A percentile compares a stretch with the other conserved stretches of the same genome.
phyloP scores from a whole-genome alignment of 2,888 invertebrate species.

The Cryptocheilus praepositus region DNA sequence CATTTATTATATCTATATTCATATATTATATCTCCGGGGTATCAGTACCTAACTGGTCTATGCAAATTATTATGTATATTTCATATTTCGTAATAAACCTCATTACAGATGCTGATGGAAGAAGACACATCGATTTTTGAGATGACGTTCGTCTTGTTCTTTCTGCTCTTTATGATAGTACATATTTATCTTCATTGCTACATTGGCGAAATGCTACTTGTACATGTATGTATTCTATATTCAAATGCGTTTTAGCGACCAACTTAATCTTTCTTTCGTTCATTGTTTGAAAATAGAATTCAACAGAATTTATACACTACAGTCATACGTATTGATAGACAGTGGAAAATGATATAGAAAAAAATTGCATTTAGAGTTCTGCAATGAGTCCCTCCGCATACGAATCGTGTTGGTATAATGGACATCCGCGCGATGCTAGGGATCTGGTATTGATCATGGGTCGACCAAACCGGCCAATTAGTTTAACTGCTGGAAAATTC shows the following conservation, averaged over 20 bases:
- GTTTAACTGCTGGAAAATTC: constrained; percentile 62
- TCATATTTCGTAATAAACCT: constrained; percentile 10
- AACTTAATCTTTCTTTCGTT: too few species aligned
- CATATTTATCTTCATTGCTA: constrained; percentile 58
- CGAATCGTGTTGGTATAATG: constrained; percentile 55
- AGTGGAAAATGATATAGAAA: neutral
- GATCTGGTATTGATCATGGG: constrained; percentile 46
- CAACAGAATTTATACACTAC: too few species aligned
- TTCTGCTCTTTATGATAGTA: constrained; percentile 26
- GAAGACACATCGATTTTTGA: constrained; percentile 24
- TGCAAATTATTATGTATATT: neutral
- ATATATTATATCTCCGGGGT: too few species aligned
- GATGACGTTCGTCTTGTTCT: constrained; percentile 39
- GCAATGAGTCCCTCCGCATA: constrained; percentile 49
- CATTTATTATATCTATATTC: too few species aligned
- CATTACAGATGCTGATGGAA: constrained; percentile 34
- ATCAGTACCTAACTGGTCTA: too few species aligned
- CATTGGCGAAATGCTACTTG: constrained; percentile 51
- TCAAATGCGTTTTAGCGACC: too few species aligned
- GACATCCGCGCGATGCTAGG: constrained; percentile 35
- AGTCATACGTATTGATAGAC: neutral
- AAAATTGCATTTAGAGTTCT: constrained; percentile 42
- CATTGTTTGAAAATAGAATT: too few species aligned
- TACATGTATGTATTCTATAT: constrained; percentile 2
- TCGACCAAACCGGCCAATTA: constrained; percentile 48